A percentile compares a stretch with the other conserved stretches of the same genome.
Conservation (phyloP, 2,797 vertebrate genomes). For the Lophotriccus pileatus region DNA sequence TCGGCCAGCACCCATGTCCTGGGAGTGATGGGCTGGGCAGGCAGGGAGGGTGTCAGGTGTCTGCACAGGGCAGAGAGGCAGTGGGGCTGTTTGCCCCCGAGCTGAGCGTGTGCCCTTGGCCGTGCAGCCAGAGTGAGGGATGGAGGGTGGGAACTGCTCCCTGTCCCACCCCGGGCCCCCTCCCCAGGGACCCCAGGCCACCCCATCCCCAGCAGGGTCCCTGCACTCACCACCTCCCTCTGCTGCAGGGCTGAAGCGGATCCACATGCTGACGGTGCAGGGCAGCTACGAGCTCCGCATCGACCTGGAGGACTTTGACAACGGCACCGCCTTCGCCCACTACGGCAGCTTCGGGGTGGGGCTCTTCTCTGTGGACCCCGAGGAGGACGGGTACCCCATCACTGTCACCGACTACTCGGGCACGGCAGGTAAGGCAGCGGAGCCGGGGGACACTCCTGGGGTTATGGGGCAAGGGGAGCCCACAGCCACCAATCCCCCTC, state of each 20-base stretch:
- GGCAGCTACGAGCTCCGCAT: conserved; percentile 92
- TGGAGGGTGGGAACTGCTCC: neutral
- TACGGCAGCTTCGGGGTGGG: conserved; percentile 92
- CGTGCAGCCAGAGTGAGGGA: fast-evolving
- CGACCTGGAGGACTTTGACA: conserved; percentile 95
- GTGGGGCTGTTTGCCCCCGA: fast-evolving
- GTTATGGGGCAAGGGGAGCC: fast-evolving
- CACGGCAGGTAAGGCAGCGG: conserved; percentile 83
- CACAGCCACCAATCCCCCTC: fast-evolving
- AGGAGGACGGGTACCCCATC: conserved; percentile 93
- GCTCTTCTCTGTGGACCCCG: conserved; percentile 92
- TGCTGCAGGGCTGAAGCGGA: conserved; percentile 83
- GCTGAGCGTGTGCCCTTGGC: neutral
- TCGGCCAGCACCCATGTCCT: fast-evolving
- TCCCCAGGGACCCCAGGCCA: neutral
- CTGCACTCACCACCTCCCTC: neutral
- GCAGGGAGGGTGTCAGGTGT: neutral
- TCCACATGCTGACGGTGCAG: conserved; percentile 91
- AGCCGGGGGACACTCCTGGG: fast-evolving
- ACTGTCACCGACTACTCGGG: conserved; percentile 90
- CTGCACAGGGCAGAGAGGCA: neutral
- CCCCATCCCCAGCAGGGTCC: fast-evolving
- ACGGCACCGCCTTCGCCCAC: conserved; percentile 89
- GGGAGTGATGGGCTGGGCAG: neutral
- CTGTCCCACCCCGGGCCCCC: fast-evolving